phyloP scores from a whole-genome alignment of 2,888 invertebrate genomes.

The Sesamia inferens region DNA sequence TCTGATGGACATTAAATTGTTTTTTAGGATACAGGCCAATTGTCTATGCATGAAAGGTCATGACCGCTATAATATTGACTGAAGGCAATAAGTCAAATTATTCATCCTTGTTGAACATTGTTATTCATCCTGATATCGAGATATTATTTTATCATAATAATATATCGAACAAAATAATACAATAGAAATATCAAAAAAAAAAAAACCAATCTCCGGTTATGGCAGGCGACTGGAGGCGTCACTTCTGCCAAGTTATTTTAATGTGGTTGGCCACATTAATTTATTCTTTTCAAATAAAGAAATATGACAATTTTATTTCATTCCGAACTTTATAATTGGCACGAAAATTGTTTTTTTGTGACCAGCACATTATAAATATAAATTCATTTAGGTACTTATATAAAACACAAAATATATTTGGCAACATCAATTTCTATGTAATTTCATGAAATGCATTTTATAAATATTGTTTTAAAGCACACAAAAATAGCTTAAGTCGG shows the following conservation, averaged over 20 bases:
- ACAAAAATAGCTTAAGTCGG: neutral
- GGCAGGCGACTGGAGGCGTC: slow-evolving; percentile 5
- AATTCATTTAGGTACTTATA: slow-evolving; percentile 17
- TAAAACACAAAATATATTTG: slow-evolving; percentile 51
- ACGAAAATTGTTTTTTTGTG: slow-evolving; percentile 72
- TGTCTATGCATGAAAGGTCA: slow-evolving; percentile 48
- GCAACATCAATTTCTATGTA: slow-evolving; percentile 36
- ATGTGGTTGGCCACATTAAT: slow-evolving; percentile 32
- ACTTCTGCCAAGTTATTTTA: slow-evolving; percentile 19
- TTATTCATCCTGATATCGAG: neutral
- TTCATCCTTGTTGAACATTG: neutral
- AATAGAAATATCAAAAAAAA: neutral
- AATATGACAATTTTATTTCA: slow-evolving; percentile 51
- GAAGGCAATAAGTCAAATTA: slow-evolving; percentile 6
- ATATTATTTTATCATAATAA: slow-evolving; percentile 20
- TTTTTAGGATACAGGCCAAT: neutral
- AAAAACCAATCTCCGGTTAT: neutral
- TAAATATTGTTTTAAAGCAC: slow-evolving; percentile 22
- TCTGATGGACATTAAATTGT: too few species aligned
- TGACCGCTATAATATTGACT: slow-evolving; percentile 11
- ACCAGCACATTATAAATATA: slow-evolving; percentile 75
- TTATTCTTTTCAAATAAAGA: slow-evolving; percentile 16
- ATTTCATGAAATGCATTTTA: slow-evolving; percentile 34
- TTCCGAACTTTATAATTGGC: slow-evolving; percentile 72
- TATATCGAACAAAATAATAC: neutral